Conservation (phyloP, 2,113 vertebrate genomes). For the Phainopepla nitens region DNA sequence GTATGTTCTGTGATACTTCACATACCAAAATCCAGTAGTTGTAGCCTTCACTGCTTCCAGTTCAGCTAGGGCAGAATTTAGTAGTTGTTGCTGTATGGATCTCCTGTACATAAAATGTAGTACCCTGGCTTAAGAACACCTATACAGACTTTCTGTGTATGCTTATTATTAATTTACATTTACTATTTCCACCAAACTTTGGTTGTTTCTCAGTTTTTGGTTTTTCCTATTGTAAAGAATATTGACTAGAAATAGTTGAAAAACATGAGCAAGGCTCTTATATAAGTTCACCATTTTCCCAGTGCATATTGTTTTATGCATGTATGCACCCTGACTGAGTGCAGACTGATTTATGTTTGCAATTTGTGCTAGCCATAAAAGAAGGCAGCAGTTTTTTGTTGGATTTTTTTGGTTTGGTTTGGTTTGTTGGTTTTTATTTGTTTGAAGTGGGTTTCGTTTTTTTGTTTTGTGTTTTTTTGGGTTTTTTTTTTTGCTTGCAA, state of each 20-base stretch:
- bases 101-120: neutral
- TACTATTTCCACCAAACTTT: neutral
- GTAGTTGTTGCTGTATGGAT: neutral
- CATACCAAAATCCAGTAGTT: neutral
- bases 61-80: neutral
- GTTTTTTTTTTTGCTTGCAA: neutral
- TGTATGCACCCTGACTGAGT: neutral
- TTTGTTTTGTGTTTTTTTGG: too few relatives aligned
- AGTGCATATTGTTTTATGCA: neutral
- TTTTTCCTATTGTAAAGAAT: neutral
- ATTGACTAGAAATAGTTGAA: neutral
- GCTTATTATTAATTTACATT: neutral
- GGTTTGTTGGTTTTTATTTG: neutral
- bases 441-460: too few relatives aligned
- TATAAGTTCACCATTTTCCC: neutral
- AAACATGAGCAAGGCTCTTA: neutral
- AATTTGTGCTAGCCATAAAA: neutral
- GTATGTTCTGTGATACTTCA: neutral
- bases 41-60: neutral
- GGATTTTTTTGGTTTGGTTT: neutral
- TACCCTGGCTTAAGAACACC: neutral
- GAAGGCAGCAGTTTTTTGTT: neutral
- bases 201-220: accelerated
- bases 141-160: neutral
- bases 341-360: neutral